Percentiles rank a stretch among this genome's conserved stretches.
phyloP scores from a whole-genome alignment of 2,113 vertebrate species.

The Daphoenositta chrysoptera region DNA sequence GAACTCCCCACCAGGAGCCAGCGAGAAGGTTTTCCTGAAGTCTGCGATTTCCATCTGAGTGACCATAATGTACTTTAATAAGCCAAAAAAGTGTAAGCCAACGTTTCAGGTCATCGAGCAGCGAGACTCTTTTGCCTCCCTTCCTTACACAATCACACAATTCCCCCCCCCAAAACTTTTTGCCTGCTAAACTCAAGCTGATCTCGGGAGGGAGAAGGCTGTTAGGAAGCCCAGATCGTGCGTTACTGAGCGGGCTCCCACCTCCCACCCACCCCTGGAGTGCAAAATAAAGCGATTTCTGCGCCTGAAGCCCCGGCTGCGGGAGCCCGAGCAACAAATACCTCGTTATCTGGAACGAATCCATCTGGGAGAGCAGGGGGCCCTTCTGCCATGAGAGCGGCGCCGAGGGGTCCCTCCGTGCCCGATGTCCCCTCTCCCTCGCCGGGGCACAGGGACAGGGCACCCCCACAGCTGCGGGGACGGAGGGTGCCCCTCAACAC shows the following conservation, averaged over 20 bases:
- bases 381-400: slow-evolving; percentile 14
- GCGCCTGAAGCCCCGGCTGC: neutral
- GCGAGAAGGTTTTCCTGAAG: neutral
- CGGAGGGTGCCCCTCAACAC: fast-evolving
- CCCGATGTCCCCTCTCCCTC: neutral
- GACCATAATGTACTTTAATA: neutral
- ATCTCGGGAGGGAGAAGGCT: neutral
- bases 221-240: neutral
- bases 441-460: fast-evolving
- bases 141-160: neutral
- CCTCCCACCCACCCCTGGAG: neutral
- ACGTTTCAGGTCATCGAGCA: neutral
- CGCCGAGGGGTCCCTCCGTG: neutral
- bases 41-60: slow-evolving; percentile 34
- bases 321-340: slow-evolving; percentile 63
- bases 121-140: neutral
- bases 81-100: neutral
- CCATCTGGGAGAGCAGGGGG: slow-evolving; percentile 56
- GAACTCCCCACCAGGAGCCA: neutral
- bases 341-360: slow-evolving; percentile 74
- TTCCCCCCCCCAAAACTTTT: neutral
- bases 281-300: neutral
- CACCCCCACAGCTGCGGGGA: neutral
- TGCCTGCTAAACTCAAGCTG: neutral
- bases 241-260: neutral